Conservation (phyloP, 2,888 invertebrate genomes). For the Idaea biselata region DNA sequence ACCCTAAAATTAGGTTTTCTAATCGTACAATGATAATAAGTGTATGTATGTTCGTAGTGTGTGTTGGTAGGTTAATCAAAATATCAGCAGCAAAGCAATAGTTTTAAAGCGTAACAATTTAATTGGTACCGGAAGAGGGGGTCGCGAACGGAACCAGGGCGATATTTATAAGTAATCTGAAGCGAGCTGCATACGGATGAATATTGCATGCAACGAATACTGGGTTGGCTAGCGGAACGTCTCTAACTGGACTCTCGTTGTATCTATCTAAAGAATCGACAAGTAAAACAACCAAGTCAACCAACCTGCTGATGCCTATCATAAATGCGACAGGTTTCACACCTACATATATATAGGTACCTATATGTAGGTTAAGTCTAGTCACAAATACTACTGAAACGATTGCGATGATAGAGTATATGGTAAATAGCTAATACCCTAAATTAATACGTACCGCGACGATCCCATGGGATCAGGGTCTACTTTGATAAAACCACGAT, state of each 20-base stretch:
- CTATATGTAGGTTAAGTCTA: too few relatives aligned
- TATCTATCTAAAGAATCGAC: not conserved
- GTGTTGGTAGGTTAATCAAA: too few relatives aligned
- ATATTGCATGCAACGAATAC: constrained; percentile 56
- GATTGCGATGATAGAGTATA: too few relatives aligned
- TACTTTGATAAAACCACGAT: not conserved
- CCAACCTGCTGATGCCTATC: not conserved
- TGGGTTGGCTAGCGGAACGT: constrained; percentile 64
- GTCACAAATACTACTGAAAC: not conserved
- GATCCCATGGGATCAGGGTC: not conserved
- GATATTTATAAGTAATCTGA: constrained; percentile 9
- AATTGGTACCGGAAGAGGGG: constrained; percentile 23
- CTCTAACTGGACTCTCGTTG: constrained; percentile 49
- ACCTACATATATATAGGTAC: too few relatives aligned
- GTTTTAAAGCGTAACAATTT: not conserved
- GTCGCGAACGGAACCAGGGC: constrained; percentile 26
- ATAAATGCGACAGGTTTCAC: too few relatives aligned
- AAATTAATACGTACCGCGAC: too few relatives aligned
- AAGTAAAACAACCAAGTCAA: not conserved
- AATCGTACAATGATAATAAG: too few relatives aligned
- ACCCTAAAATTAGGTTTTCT: too few relatives aligned
- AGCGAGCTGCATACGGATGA: constrained; percentile 48
- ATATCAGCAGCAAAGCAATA: not conserved
- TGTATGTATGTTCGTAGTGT: too few relatives aligned
- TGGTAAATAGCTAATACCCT: too few relatives aligned